phyloP scores from a whole-genome alignment of 2,888 invertebrate species.

The Piscicola geometra region DNA sequence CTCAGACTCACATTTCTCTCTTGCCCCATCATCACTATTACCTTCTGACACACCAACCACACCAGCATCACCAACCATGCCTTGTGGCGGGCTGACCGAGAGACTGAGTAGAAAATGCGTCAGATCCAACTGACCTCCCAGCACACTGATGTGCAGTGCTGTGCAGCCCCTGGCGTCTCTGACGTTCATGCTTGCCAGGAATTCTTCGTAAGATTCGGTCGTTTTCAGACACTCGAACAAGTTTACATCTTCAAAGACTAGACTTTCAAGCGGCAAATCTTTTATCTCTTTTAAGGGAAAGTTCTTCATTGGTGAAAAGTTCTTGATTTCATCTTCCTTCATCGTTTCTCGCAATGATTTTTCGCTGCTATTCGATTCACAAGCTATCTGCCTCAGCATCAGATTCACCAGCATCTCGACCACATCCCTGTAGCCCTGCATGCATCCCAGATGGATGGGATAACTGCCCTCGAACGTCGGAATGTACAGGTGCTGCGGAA shows the following conservation, averaged over 20 bases:
- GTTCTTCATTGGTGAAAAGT: background rate
- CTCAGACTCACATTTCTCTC: too few relatives aligned
- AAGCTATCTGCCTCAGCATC: slow-evolving; percentile 59
- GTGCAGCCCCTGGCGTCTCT: slow-evolving; percentile 45
- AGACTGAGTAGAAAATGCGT: slow-evolving; percentile 31
- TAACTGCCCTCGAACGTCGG: slow-evolving; percentile 86
- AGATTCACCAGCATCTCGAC: slow-evolving; percentile 68
- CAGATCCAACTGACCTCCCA: slow-evolving; percentile 28
- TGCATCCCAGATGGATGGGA: slow-evolving; percentile 85
- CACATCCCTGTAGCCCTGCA: slow-evolving; percentile 75
- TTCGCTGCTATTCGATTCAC: background rate
- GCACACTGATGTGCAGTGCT: slow-evolving; percentile 49
- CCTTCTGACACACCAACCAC: too few relatives aligned
- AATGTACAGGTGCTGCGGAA: slow-evolving; percentile 77
- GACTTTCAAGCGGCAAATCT: background rate
- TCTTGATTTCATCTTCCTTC: background rate
- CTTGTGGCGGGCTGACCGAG: background rate
- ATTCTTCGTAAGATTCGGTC: background rate
- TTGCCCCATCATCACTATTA: background rate
- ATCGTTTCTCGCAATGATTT: background rate
- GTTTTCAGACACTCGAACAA: background rate
- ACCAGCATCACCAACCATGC: background rate
- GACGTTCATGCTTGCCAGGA: slow-evolving; percentile 41
- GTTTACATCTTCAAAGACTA: background rate
- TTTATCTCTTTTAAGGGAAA: too few relatives aligned